Base-by-base conservation (phyloP, 2,113 vertebrate species). In the Hypomesus transpacificus region DNA sequence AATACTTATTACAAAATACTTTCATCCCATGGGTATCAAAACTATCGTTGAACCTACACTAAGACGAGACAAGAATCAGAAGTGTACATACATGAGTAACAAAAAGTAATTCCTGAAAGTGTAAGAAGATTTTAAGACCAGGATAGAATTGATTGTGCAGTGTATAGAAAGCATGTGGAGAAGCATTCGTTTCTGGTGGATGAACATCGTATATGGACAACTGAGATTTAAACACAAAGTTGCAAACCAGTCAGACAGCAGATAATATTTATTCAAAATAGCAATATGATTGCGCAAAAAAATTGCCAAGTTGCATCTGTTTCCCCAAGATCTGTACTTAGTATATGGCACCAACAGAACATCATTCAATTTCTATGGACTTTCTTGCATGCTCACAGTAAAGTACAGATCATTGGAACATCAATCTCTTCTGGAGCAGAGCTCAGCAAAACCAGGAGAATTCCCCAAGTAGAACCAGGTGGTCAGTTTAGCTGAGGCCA, bases 1-100 rank as follows among this genome's bases (percentile, higher is more conserved):
- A 79, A 81, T 66, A 71, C 71, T 66, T 76, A 70, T 62, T 62
- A 82, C 75, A 87, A 82, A 76, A 79, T 54, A 56, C 39, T 68
- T 66, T 74, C 24, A 76, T 82, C 76, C 62, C 60, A 69, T 63
- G 56, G 70, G 74, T 85, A 90, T 85, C 84, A 89, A 88, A 92
- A 87, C 88, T 87, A 90, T 84, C 82, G 85, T 64, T 87, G 73
- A 80, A 84, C 69, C 79, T 71, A 26, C 73, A 62, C 6, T 59
- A 73, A 74, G 77, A 80, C 74, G 66, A 72, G 74, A 80, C 64
- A 75, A 86, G 58, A 14, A 68, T 80, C 1, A 53, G 70, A 60
- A 71, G 22, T 24, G 68, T 62, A 71, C 31, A 31, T 69, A 78
- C 53, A 73, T 39, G 46, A n/a, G 57, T 61, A 56, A 39, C 20